phyloP scores from a whole-genome alignment of 1,140 invertebrate genomes.

The Stegodyphus dumicola region DNA sequence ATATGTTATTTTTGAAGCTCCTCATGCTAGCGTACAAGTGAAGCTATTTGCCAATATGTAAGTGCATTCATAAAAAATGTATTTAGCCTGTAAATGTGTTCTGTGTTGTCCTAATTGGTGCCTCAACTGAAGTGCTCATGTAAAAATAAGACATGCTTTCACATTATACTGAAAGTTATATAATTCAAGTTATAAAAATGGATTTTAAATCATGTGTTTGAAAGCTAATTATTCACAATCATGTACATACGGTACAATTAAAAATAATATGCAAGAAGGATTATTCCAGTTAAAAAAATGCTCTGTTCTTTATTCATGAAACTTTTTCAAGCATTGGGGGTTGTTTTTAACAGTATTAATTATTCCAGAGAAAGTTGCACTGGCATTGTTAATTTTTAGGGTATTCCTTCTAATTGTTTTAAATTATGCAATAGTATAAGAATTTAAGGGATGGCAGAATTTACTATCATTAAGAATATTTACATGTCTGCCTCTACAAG shows the following conservation, averaged over 20 bases:
- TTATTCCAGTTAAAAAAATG: too few relatives aligned
- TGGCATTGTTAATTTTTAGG: constrained; percentile 26
- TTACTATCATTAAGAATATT: neutral
- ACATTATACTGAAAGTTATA: constrained; percentile 37
- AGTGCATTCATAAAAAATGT: constrained; percentile 51
- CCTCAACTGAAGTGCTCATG: constrained; percentile 56
- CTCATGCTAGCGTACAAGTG: constrained; percentile 42
- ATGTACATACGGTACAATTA: constrained; percentile 21
- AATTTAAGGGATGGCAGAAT: neutral
- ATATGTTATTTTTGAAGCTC: constrained; percentile 13
- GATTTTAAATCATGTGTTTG: neutral
- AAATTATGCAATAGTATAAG: neutral
- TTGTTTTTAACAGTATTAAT: constrained; percentile 50
- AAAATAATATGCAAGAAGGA: neutral
- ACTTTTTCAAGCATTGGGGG: constrained; percentile 27
- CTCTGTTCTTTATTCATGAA: neutral
- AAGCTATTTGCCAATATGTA: constrained; percentile 44
- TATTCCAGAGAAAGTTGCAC: constrained; percentile 30
- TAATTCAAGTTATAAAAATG: constrained; percentile 41
- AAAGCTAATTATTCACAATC: constrained; percentile 17
- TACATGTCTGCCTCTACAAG: constrained; percentile 30
- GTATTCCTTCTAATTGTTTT: neutral
- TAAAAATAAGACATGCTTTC: constrained; percentile 42
- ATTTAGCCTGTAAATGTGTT: constrained; percentile 44
- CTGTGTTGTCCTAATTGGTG: constrained; percentile 55